phyloP scores from a whole-genome alignment of 1,140 invertebrate genomes.

The Lutraria rhynchaena region DNA sequence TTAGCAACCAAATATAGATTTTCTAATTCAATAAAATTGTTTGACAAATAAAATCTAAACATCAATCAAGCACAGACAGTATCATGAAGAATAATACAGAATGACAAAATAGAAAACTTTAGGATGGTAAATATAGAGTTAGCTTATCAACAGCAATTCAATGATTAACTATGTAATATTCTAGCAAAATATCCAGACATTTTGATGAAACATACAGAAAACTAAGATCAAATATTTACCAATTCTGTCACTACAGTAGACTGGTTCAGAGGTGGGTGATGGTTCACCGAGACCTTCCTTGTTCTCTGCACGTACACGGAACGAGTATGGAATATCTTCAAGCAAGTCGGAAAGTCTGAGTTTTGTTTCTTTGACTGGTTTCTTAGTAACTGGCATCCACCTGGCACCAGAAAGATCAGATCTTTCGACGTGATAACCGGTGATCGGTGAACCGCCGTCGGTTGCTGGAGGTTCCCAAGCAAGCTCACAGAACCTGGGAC shows the following conservation, averaged over 20 bases:
- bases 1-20: no score
- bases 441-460: constrained; percentile 97
- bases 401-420: constrained; percentile 81
- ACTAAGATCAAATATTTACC: constrained; percentile 67
- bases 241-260: constrained; percentile 92
- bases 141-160: no score
- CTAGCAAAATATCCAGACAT: no score
- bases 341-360: constrained; percentile 91
- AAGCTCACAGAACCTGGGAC: constrained; percentile 96
- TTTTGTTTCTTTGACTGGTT: constrained; percentile 91
- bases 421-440: constrained; percentile 89
- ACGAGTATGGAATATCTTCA: constrained; percentile 95
- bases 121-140: no score
- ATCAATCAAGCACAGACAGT: no score
- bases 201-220: no score
- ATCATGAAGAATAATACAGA: no score
- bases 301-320: constrained; percentile 98
- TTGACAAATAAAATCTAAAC: no score
- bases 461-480: constrained; percentile 98
- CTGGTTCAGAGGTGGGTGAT: constrained; percentile 82
- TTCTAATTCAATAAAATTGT: no score
- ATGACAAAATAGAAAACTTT: no score
- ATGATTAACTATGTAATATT: no score
- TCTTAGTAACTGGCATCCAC: constrained; percentile 96
- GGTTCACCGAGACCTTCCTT: constrained; percentile 97